A percentile compares a stretch with the other conserved stretches of the same genome.
Evolutionary conservation across 2,797 vertebrate genomes (phyloP).

Genomic region (Agapornis canus): DNA sequence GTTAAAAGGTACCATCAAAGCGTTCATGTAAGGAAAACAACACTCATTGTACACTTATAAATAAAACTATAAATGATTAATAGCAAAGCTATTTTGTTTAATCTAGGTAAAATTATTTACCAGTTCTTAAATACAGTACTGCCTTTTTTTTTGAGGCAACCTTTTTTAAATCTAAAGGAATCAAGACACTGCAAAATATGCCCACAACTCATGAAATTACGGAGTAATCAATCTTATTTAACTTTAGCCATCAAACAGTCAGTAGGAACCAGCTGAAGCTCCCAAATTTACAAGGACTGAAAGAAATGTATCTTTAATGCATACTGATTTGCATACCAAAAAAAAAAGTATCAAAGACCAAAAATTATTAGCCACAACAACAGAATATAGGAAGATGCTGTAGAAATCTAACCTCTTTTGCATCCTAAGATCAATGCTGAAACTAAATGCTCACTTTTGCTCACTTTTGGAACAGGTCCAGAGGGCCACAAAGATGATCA

Average conservation of each 20-base stretch:
- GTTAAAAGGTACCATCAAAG: conserved; percentile 43
- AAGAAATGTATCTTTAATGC: not conserved
- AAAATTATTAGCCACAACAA: not conserved
- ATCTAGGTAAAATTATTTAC: not conserved
- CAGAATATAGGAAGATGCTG: not conserved
- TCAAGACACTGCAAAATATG: not conserved
- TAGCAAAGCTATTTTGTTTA: not conserved
- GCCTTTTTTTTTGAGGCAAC: not conserved
- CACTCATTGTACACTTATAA: not conserved
- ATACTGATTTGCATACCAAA: not conserved
- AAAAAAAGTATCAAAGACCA: not conserved
- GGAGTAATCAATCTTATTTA: not conserved
- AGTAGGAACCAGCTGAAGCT: not conserved
- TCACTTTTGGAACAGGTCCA: not conserved
- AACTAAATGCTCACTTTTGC: not conserved
- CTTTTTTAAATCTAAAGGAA: not conserved
- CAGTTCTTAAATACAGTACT: not conserved
- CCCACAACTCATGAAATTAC: not conserved
- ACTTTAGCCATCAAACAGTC: not conserved
- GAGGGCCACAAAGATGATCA: not conserved
- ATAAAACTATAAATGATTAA: not conserved
- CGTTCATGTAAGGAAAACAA: not conserved
- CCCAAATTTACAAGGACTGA: not conserved
- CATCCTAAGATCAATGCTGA: not conserved
- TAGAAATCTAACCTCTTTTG: not conserved